A percentile compares a stretch with the other conserved stretches of the same genome.
Conservation (phyloP, 1,140 invertebrate genomes). For the Drosophila nasuta region DNA sequence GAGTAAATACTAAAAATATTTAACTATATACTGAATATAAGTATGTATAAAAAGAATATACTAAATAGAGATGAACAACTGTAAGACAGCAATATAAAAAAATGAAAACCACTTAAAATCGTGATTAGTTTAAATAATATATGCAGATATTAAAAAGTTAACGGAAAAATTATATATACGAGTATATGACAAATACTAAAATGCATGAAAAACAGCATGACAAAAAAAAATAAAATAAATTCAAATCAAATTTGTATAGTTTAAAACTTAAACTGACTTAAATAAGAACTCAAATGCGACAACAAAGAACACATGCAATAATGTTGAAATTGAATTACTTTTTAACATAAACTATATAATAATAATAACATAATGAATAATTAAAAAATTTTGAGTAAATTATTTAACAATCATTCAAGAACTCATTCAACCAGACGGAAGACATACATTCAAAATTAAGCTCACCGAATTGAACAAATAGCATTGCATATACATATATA, state of each 20-base stretch:
- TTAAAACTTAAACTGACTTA: constrained; percentile 46
- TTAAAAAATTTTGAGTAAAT: constrained; percentile 34
- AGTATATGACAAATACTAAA: constrained; percentile 14
- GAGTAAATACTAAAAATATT: constrained; percentile 25
- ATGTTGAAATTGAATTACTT: constrained; percentile 77
- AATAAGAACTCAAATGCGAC: constrained; percentile 35
- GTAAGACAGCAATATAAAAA: constrained; percentile 71
- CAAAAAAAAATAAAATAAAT: constrained; percentile 7
- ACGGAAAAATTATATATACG: constrained; percentile 27
- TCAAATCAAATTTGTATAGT: constrained; percentile 43
- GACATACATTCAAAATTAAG: constrained; percentile 76
- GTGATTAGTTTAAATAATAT: constrained; percentile 29
- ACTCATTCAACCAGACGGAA: constrained; percentile 47
- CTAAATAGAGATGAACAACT: constrained; percentile 44
- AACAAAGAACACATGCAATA: constrained; percentile 64
- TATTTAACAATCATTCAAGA: constrained; percentile 56
- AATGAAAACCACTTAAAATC: constrained; percentile 29
- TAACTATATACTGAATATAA: constrained; percentile 41
- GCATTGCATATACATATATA: constrained; percentile 58
- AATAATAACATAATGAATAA: constrained; percentile 12
- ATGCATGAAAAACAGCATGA: constrained; percentile 6
- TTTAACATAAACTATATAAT: constrained; percentile 65
- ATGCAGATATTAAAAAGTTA: constrained; percentile 54
- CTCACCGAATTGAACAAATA: constrained; percentile 71
- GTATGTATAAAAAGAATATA: constrained; percentile 43